Conservation (phyloP, 2,888 invertebrate genomes). For the Automeris io region DNA sequence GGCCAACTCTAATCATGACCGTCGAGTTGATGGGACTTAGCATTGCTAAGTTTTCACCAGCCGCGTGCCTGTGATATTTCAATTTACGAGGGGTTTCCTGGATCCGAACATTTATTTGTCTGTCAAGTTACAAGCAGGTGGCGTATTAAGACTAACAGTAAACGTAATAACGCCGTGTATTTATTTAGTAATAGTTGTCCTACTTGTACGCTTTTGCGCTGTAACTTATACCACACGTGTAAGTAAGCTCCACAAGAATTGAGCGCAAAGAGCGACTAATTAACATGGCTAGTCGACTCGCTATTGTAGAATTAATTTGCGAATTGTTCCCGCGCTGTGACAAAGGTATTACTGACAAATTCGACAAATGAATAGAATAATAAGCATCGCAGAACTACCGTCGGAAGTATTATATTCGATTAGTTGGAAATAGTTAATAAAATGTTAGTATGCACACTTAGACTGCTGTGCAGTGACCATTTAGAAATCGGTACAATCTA, state of each 20-base stretch:
- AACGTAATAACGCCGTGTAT: not conserved
- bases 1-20: constrained; percentile 35
- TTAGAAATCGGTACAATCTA: no score
- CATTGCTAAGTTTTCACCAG: constrained; percentile 69
- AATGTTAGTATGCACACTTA: no score
- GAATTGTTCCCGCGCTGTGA: constrained; percentile 35
- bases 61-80: constrained; percentile 54
- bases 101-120: constrained; percentile 51
- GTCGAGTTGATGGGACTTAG: constrained; percentile 54
- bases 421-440: not conserved
- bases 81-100: constrained; percentile 57
- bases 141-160: constrained; percentile 18
- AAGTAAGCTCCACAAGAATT: constrained; percentile 46
- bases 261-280: constrained; percentile 56
- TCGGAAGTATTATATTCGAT: constrained; percentile 10
- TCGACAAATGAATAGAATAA: constrained; percentile 29
- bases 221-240: constrained; percentile 34
- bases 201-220: constrained; percentile 20
- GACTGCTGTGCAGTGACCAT: no score
- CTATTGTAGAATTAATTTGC: constrained; percentile 59
- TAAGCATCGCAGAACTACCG: constrained; percentile 18
- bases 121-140: constrained; percentile 36
- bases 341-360: constrained; percentile 36
- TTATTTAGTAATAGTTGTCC: not conserved
- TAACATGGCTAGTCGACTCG: constrained; percentile 49